Percentiles rank a stretch among this genome's conserved stretches.
These are phyloP conservation scores for Hyperoodon ampullatus DNA, from an alignment of 2,113 vertebrate species.

Conservation along the genomic window DNA sequence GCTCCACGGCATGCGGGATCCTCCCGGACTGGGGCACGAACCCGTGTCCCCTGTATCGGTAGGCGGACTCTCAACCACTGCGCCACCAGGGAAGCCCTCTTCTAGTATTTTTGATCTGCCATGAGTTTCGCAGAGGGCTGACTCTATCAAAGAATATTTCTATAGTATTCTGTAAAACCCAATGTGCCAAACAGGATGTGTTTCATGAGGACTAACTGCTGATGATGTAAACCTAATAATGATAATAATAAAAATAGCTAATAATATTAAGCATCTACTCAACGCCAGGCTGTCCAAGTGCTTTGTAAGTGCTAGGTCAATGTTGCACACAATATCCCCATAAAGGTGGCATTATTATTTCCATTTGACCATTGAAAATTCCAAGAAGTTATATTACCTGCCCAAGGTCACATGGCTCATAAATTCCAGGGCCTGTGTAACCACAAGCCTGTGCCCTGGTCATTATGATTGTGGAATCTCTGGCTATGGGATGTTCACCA, in stretches of 20 bases:
- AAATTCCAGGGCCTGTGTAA: background rate
- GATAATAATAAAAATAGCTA: background rate
- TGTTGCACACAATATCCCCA: background rate
- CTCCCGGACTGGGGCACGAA: no score
- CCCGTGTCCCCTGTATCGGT: no score
- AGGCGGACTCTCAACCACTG: no score
- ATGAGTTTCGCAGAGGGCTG: background rate
- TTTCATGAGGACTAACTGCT: background rate
- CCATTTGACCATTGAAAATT: background rate
- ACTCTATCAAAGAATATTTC: background rate
- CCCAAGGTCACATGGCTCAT: background rate
- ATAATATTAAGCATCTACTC: background rate
- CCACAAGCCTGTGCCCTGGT: background rate
- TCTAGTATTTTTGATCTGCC: background rate
- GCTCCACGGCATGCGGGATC: no score
- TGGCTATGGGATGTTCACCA: background rate
- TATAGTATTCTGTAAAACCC: background rate
- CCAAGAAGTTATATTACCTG: background rate
- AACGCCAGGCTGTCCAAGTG: background rate
- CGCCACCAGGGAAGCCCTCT: background rate
- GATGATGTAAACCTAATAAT: background rate
- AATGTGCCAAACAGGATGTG: background rate
- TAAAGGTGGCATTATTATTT: background rate
- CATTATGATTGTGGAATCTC: background rate
- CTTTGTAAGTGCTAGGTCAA: background rate